Base-by-base conservation (phyloP, 2,113 vertebrate genomes). In the Lonchura striata region DNA sequence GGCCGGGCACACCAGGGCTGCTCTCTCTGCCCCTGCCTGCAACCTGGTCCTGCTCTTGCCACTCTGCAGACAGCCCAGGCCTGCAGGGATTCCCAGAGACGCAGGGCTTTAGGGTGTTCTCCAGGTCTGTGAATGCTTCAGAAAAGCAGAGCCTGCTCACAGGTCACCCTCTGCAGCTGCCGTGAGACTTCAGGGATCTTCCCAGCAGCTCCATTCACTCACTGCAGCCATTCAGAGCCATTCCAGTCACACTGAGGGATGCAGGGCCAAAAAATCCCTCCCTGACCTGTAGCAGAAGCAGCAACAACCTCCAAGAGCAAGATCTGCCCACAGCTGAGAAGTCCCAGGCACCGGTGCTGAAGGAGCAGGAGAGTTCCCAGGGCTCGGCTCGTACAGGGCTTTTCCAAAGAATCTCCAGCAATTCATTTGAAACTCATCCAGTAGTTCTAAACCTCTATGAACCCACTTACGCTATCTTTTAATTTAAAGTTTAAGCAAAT, bases 401-500 rank as follows among this genome's bases (percentile, higher is more conserved):
- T 59, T 56, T 59, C 47, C 60, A n/a, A 70, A 91, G 15, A 57
- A 53, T 13, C 31, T 46, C 47, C 65, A 81, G 60, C 11, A 49
- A 66, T 53, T 46, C 59, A 20, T 70, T 84, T 37, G 80, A 19
- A 21, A 57, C 39, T 64, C 72, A 93, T n/a, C 82, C 42, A 44
- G 20, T 18, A 83, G 28, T 49, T 68, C 53, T n/a, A 88, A 66
- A 56, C n/a, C 71, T 86, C 64, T 20, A 47, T 5, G 9, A 85
- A 90, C 41, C 35, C 50, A 82, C 33, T 54, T 57, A 71, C 44
- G 54, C 22, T 37, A 25, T 15, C 47, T 42, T 69, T 65, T 22
- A n/a, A 87, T 79, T 89, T 37, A 27, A 96, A 78, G 35, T 75
- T 83, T 20, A 94, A 87, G 54, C 28, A 81, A 96, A 78, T 78